Evolutionary conservation across 2,888 invertebrate genomes (phyloP).

Genomic region (Rambutsinella grinnellia): DNA sequence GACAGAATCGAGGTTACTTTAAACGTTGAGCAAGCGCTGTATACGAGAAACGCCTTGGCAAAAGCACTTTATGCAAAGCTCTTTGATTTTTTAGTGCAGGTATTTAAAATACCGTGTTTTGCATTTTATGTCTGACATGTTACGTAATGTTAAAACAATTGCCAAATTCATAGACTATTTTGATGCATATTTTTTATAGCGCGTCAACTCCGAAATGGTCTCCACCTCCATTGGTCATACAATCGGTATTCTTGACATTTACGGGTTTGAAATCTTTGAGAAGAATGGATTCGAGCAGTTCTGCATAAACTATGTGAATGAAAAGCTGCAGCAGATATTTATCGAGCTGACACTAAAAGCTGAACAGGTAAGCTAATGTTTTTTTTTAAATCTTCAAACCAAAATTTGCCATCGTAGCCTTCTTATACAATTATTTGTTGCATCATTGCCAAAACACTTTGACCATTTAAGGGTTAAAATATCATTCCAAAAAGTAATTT

Average conservation of each 20-base stretch:
- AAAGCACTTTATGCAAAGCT: constrained; percentile 77
- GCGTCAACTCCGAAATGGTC: constrained; percentile 76
- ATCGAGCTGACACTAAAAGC: constrained; percentile 79
- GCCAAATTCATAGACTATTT: neutral
- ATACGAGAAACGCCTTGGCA: constrained; percentile 76
- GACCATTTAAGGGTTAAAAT: no score
- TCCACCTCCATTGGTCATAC: constrained; percentile 71
- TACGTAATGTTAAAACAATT: neutral
- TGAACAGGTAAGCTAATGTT: constrained; percentile 76
- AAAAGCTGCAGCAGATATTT: constrained; percentile 80
- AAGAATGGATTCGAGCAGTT: constrained; percentile 76
- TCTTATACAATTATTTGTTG: no score
- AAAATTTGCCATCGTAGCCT: neutral
- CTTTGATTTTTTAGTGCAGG: constrained; percentile 76
- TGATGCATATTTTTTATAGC: constrained; percentile 69
- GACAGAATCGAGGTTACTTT: constrained; percentile 77
- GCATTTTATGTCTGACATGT: neutral
- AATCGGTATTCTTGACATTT: constrained; percentile 79
- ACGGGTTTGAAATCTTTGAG: constrained; percentile 80
- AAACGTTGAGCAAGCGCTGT: constrained; percentile 76
- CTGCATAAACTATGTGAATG: constrained; percentile 78
- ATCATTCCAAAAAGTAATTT: no score
- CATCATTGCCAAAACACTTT: no score
- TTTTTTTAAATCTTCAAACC: constrained; percentile 21
- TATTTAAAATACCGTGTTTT: no score